These are phyloP conservation scores for Morelia viridis DNA, from an alignment of 2,797 vertebrate species.

Conservation along the genomic window DNA sequence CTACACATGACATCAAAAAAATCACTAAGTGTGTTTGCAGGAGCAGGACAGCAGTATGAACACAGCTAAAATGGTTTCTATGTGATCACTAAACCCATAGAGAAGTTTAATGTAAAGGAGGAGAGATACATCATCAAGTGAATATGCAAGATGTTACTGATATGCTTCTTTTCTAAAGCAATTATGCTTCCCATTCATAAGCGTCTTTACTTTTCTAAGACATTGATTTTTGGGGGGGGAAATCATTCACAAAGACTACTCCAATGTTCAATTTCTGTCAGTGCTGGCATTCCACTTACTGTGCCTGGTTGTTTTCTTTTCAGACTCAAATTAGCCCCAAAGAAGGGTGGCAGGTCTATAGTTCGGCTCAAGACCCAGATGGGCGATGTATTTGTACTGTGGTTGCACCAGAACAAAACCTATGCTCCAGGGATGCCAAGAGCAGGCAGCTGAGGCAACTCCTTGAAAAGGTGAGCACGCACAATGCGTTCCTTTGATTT, in stretches of 20 bases:
- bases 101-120: not conserved
- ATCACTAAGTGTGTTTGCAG: not conserved
- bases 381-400: conserved; percentile 97
- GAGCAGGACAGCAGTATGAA: not conserved
- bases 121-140: not conserved
- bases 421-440: conserved; percentile 96
- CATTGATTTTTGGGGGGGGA: not conserved
- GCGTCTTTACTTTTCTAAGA: not conserved
- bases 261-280: not conserved
- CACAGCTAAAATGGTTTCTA: not conserved
- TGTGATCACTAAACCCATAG: not conserved
- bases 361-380: conserved; percentile 95
- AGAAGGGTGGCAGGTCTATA: conserved; percentile 99
- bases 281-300: not conserved
- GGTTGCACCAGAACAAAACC: conserved; percentile 94
- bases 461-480: conserved; percentile 89
- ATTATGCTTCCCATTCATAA: not conserved
- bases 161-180: not conserved
- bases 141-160: not conserved
- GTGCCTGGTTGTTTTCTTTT: conserved; percentile 42
- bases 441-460: conserved; percentile 94
- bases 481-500: not conserved
- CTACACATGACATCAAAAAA: not conserved
- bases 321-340: conserved; percentile 94
- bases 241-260: not conserved